A percentile compares a stretch with the other conserved stretches of the same genome.
Evolutionary conservation across 2,113 vertebrate genomes (phyloP).

Genomic region (Phylloscopus whistleri): DNA sequence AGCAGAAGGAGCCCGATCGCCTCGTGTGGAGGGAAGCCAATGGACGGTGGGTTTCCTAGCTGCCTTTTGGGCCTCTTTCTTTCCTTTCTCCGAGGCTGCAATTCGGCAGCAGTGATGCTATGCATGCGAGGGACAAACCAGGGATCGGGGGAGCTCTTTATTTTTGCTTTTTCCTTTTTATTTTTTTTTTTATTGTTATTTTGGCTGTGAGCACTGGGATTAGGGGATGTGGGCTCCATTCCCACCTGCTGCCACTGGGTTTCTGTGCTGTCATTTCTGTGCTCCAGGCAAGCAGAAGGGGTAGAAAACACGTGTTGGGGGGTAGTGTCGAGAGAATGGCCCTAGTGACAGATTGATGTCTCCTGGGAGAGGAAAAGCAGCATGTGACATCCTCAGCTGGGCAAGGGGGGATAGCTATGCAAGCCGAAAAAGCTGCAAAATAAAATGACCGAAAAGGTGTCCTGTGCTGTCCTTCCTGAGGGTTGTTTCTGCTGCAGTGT

Average conservation of each 20-base stretch:
- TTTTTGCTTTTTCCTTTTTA: background rate
- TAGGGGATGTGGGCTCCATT: background rate
- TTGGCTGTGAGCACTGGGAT: background rate
- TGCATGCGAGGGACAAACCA: background rate
- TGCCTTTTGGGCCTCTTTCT: conserved; percentile 32
- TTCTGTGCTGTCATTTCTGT: background rate
- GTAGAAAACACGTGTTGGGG: background rate
- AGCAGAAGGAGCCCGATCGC: conserved; percentile 64
- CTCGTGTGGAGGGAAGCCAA: conserved; percentile 35
- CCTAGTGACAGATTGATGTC: background rate
- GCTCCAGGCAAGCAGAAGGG: background rate
- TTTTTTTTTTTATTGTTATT: background rate
- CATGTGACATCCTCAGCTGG: background rate
- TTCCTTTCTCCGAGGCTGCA: background rate
- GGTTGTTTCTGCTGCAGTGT: conserved; percentile 31
- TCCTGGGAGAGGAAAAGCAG: background rate
- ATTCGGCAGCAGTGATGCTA: background rate
- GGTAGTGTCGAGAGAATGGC: background rate
- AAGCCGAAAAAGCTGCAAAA: background rate
- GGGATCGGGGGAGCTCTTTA: background rate
- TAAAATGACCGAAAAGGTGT: background rate
- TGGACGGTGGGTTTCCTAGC: conserved; percentile 42
- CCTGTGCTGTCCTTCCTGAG: background rate
- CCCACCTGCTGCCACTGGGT: background rate
- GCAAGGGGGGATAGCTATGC: background rate